Conservation (phyloP, 2,888 invertebrate genomes). For the Microplitis manilae region DNA sequence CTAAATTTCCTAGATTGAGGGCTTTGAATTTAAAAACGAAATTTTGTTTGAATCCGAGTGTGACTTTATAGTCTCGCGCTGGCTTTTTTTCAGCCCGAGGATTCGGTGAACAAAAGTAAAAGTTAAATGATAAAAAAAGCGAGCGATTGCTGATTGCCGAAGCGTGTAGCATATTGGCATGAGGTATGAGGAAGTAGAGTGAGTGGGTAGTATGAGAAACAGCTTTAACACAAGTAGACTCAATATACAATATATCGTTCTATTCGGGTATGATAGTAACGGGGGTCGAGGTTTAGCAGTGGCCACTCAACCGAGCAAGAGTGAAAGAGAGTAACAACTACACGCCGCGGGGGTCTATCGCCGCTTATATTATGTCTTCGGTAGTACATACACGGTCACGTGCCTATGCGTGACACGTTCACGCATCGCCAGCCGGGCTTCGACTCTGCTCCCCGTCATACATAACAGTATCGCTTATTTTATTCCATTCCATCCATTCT, state of each 20-base stretch:
- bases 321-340: constrained; percentile 54
- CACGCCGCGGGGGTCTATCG: constrained; percentile 56
- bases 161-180: constrained; percentile 54
- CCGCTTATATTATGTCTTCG: constrained; percentile 67
- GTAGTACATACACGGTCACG: constrained; percentile 70
- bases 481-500: constrained; percentile 7
- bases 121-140: not conserved
- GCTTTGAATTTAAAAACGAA: too few species aligned
- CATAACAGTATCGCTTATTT: constrained; percentile 7
- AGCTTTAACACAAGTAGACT: constrained; percentile 48
- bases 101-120: too few species aligned
- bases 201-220: constrained; percentile 31
- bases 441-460: constrained; percentile 22
- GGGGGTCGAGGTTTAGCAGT: constrained; percentile 52
- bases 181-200: constrained; percentile 37
- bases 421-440: constrained; percentile 61
- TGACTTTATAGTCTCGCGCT: too few species aligned
- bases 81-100: too few species aligned
- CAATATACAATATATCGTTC: constrained; percentile 47
- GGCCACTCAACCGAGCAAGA: constrained; percentile 56
- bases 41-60: too few species aligned
- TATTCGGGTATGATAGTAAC: too few species aligned
- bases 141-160: constrained; percentile 41
- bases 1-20: too few species aligned
- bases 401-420: constrained; percentile 70